phyloP scores from a whole-genome alignment of 35 echinoderm and acorn worm species.

The Ophiothrix spiculata region DNA sequence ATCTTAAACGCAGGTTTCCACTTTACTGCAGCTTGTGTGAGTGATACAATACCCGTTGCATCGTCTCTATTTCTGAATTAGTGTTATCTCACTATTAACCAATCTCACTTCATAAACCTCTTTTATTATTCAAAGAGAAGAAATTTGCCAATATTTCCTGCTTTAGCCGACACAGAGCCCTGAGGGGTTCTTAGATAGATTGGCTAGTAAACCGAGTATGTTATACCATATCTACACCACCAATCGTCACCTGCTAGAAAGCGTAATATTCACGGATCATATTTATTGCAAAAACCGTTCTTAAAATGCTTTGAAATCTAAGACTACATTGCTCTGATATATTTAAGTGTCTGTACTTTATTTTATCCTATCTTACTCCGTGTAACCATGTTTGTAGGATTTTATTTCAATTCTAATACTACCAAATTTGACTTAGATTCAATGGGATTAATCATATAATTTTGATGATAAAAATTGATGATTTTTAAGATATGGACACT shows the following conservation, averaged over 20 bases:
- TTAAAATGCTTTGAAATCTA: background rate
- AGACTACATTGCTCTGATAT: background rate
- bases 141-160: slow-evolving; percentile 12
- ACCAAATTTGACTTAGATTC: no score
- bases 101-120: background rate
- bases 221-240: background rate
- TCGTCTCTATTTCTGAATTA: background rate
- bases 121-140: slow-evolving; percentile 10
- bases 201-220: no score
- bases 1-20: background rate
- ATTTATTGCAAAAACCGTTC: slow-evolving; percentile 1
- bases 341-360: no score
- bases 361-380: no score
- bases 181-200: background rate
- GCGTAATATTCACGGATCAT: slow-evolving; percentile 1
- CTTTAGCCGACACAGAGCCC: background rate
- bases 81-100: slow-evolving; percentile 4
- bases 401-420: no score
- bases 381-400: no score
- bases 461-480: no score
- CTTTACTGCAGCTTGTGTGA: background rate
- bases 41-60: background rate
- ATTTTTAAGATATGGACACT: no score
- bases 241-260: background rate
- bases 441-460: no score